Percentiles rank a stretch among this genome's conserved stretches.
Evolutionary conservation across 2,888 invertebrate genomes (phyloP).

Genomic region (Hemithea aestivaria): DNA sequence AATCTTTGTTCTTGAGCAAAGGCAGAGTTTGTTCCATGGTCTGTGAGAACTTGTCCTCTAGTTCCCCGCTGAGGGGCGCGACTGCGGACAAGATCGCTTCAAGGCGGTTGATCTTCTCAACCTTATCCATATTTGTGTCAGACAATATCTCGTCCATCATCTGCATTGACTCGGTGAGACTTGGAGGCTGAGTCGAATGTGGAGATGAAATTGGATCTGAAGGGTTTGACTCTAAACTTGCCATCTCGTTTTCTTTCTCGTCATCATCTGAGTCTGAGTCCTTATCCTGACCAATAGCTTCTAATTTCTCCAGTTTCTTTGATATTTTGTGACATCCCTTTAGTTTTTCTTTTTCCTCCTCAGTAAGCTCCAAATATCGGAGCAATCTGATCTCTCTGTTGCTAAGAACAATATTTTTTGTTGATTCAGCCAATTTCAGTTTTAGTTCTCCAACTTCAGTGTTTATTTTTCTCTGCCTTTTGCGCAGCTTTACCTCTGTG

Average conservation of each 20-base stretch:
- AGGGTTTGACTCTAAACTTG: conserved; percentile 88
- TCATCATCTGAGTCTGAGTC: conserved; percentile 88
- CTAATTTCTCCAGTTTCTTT: conserved; percentile 93
- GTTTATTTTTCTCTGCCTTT: conserved; percentile 93
- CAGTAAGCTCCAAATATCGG: conserved; percentile 92
- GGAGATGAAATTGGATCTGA: conserved; percentile 88
- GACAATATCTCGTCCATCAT: conserved; percentile 91
- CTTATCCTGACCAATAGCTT: conserved; percentile 87
- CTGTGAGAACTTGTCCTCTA: conserved; percentile 73
- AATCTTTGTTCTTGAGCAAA: conserved; percentile 74
- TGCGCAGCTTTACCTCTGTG: conserved; percentile 90
- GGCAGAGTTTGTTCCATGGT: conserved; percentile 76
- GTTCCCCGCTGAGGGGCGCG: conserved; percentile 83
- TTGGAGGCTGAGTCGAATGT: conserved; percentile 87
- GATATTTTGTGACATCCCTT: conserved; percentile 95
- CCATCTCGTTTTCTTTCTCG: conserved; percentile 86
- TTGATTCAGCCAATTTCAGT: conserved; percentile 87
- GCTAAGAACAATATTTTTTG: conserved; percentile 92
- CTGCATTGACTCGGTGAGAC: conserved; percentile 93
- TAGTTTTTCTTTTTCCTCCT: conserved; percentile 94
- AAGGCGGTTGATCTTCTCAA: conserved; percentile 91
- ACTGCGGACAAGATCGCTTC: conserved; percentile 92
- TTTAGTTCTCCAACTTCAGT: conserved; percentile 93
- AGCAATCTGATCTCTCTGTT: conserved; percentile 94
- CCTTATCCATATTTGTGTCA: conserved; percentile 89